phyloP scores from a whole-genome alignment of 2,113 vertebrate species.

The Pygoscelis adeliae region DNA sequence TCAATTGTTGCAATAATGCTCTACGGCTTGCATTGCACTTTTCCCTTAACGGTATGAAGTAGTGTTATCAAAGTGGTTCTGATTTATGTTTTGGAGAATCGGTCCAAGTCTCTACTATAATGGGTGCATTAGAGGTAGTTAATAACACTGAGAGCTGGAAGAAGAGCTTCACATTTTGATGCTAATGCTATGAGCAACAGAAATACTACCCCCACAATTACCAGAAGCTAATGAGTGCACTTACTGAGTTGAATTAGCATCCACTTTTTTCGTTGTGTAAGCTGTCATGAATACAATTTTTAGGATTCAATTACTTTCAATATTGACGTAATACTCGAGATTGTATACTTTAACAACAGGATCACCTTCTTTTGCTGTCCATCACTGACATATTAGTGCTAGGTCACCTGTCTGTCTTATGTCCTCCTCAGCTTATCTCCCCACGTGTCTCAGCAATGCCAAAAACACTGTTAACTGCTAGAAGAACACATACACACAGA shows the following conservation, averaged over 20 bases:
- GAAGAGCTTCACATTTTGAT: neutral
- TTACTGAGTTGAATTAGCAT: neutral
- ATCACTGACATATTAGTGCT: neutral
- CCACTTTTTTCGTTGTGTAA: neutral
- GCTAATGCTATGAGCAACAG: neutral
- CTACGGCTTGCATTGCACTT: neutral
- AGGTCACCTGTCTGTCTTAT: neutral
- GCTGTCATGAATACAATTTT: neutral
- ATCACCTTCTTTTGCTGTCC: neutral
- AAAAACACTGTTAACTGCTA: neutral
- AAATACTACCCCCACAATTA: neutral
- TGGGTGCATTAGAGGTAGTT: neutral
- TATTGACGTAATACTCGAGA: neutral
- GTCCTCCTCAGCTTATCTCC: neutral
- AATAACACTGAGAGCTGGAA: neutral
- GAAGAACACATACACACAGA: neutral
- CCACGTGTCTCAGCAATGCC: neutral
- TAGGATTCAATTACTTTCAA: neutral
- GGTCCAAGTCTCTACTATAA: neutral
- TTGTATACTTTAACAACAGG: neutral
- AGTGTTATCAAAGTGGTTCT: neutral
- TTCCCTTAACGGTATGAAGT: neutral
- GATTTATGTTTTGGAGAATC: neutral
- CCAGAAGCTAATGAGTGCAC: neutral
- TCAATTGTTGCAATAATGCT: neutral